Evolutionary conservation across 2,888 invertebrate genomes (phyloP).

Genomic region (Augochlorella aurata): DNA sequence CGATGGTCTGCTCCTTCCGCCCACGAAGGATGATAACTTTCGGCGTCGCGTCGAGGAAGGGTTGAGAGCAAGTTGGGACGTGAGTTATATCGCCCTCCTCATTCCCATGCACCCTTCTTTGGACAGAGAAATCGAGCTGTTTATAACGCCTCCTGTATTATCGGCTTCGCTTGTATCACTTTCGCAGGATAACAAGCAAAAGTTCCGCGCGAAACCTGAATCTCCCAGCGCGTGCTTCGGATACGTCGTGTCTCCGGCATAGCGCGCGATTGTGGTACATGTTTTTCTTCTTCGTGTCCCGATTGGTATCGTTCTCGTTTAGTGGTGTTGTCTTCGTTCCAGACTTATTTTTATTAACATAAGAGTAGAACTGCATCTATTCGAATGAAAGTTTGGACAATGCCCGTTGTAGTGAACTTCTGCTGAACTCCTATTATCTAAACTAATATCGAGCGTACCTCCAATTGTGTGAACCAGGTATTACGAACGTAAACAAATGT

Average conservation of each 20-base stretch:
- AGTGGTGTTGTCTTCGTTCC: not conserved
- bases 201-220: not conserved
- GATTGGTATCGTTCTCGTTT: not conserved
- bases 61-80: constrained; percentile 6
- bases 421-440: no score
- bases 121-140: constrained; percentile 9
- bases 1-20: constrained; percentile 16
- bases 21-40: constrained; percentile 21
- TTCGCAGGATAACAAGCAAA: constrained; percentile 5
- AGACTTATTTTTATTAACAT: no score
- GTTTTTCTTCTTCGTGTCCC: not conserved
- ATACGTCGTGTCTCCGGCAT: not conserved
- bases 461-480: no score
- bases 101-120: constrained; percentile 30
- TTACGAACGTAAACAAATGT: no score
- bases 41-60: constrained; percentile 6
- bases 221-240: not conserved
- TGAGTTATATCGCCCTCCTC: constrained; percentile 6
- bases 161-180: not conserved
- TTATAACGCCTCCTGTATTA: constrained; percentile 13
- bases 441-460: no score
- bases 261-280: not conserved
- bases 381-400: no score
- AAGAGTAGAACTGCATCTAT: no score
- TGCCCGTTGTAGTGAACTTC: no score